Evolutionary conservation across 2,113 vertebrate species (phyloP).

Genomic region (Amphiprion percula): DNA sequence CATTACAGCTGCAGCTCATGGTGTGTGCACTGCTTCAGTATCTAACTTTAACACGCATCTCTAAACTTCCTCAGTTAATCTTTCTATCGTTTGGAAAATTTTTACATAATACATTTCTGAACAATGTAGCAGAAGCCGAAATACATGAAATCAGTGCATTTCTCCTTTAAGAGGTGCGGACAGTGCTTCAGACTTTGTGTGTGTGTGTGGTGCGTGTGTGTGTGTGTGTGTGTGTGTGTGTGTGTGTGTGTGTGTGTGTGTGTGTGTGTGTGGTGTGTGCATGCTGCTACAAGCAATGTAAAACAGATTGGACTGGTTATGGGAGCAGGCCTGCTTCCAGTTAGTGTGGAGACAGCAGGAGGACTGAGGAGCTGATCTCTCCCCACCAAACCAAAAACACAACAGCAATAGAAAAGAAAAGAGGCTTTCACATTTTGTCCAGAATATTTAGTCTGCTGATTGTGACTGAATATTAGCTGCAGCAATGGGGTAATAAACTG

Average conservation of each 20-base stretch:
- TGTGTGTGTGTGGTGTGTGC: too few species aligned
- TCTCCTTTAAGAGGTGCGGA: slow-evolving; percentile 51
- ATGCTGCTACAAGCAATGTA: slow-evolving; percentile 79
- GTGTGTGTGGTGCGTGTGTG: slow-evolving; percentile 28
- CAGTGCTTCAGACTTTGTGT: slow-evolving; percentile 20
- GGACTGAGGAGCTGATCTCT: slow-evolving; percentile 84
- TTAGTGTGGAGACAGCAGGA: slow-evolving; percentile 92
- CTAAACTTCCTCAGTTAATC: neutral
- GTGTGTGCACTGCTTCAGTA: neutral
- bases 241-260: slow-evolving; percentile 8
- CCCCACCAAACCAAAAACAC: neutral
- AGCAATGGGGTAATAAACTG: neutral
- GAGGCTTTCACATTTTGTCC: neutral
- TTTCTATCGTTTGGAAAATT: neutral
- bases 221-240: slow-evolving; percentile 19
- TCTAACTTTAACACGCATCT: neutral
- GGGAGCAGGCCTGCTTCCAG: slow-evolving; percentile 94
- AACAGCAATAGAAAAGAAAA: neutral
- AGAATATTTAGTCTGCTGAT: neutral
- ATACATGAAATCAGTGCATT: slow-evolving; percentile 13
- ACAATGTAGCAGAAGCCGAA: neutral
- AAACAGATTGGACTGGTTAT: slow-evolving; percentile 90
- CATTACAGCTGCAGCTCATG: neutral
- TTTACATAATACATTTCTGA: neutral
- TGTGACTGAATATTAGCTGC: neutral